Evolutionary conservation across 2,113 vertebrate species (phyloP), one percentile per base, ranked within the genome.

Genomic region (Coracopsis vasa): DNA sequence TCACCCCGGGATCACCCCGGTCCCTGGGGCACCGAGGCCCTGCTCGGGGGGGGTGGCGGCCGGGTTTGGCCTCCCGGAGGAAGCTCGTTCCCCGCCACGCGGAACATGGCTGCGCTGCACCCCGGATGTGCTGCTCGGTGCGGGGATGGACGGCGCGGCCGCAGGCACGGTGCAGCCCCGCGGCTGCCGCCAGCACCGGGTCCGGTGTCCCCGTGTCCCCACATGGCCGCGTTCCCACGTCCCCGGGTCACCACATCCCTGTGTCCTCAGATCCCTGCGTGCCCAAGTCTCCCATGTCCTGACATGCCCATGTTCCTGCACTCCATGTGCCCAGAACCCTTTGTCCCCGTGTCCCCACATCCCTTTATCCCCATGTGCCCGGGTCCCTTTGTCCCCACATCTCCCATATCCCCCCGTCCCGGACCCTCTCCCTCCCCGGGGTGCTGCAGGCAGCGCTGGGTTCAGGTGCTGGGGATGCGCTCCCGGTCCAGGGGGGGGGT

Each of bases 181-280:
- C 1, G 8, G 61, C 73, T 25, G 39, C 61, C 28, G 4, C 44
- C 58, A 2, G 42, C 48, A 23, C 25, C 0, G 5, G 50, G 6
- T 20, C 13, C 1, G 12, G 23, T 28, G 83, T 20, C 60, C 8
- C 16, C 5, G 13, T 21, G 77, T 47, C 54, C 21, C n/a, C 41
- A 7, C 20, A 18, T 10, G 11, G 11, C 50, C 25, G 2, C 11
- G 19, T 35, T 7, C 31, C 14, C 31, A 13, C 3, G 14, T 33
- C 62, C 35, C 21, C 4, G 3, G 9, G 8, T 14, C 17, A 19
- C 18, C 8, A 0, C 1, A 4, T 31, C 39, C 47, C 28, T 2
- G 41, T 28, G 41, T 71, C 29, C n/a, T 10, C 25, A 29, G 35
- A 18, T 37, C 35, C 35, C 54, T 3, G 29, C 39, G 24, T 25